Percentiles rank a stretch among this genome's conserved stretches.
Evolutionary conservation across 2,797 vertebrate genomes (phyloP).

Genomic region (Falco concolor): DNA sequence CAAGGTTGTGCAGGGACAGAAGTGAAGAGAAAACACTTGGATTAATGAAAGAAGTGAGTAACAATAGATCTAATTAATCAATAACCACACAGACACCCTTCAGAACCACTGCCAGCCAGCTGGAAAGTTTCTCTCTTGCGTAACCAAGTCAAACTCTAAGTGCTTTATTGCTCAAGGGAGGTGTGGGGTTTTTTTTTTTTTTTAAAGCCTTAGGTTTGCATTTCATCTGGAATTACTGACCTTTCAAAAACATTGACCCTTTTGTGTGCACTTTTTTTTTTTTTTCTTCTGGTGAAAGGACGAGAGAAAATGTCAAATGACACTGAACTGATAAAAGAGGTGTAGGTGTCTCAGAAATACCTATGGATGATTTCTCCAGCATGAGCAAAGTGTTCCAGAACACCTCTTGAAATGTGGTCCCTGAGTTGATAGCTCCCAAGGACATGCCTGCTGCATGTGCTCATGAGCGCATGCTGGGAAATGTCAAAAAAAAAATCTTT

Average conservation of each 20-base stretch:
- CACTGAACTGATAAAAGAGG: background rate
- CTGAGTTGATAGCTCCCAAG: background rate
- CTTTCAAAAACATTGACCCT: conserved; percentile 44
- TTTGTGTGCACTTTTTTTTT: background rate
- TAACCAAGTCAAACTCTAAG: conserved; percentile 55
- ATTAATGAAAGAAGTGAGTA: conserved; percentile 58
- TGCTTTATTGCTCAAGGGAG: conserved; percentile 48
- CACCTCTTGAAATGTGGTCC: background rate
- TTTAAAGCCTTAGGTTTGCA: conserved; percentile 31
- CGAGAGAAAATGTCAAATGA: background rate
- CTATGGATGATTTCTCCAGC: background rate
- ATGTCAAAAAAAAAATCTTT: fast-evolving
- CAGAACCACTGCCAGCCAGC: conserved; percentile 34
- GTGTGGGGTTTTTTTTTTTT: background rate
- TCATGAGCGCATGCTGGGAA: background rate
- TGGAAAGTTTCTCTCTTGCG: conserved; percentile 61
- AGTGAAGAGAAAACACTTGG: conserved; percentile 29
- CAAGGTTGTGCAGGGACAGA: conserved; percentile 13
- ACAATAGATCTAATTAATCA: conserved; percentile 64
- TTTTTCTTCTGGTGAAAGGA: conserved; percentile 5
- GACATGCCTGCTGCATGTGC: background rate
- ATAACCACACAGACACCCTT: conserved; percentile 48
- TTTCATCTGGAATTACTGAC: conserved; percentile 45
- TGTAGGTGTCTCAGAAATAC: background rate
- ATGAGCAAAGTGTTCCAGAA: background rate